A percentile compares a stretch with the other conserved stretches of the same genome.
Conservation (phyloP, 2,797 vertebrate species). For the Typhlichthys eigenmanni region DNA sequence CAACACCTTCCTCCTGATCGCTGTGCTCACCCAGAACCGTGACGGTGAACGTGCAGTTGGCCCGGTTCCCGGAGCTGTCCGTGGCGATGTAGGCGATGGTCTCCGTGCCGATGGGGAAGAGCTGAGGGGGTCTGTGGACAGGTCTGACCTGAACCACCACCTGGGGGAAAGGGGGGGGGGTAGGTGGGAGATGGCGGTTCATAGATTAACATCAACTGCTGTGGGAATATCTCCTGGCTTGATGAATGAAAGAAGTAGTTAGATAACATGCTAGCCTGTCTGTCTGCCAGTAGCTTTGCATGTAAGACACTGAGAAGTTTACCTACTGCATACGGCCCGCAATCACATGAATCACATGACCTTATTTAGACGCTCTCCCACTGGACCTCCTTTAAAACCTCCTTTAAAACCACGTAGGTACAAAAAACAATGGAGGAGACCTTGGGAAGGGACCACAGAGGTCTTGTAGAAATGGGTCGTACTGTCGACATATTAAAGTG, state of each 20-base stretch:
- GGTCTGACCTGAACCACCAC: conserved; percentile 87
- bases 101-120: conserved; percentile 88
- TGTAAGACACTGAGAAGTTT: too few species aligned
- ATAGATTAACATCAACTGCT: not conserved
- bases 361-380: too few species aligned
- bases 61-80: conserved; percentile 86
- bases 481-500: not conserved
- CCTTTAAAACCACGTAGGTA: too few species aligned
- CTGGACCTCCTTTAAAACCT: too few species aligned
- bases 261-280: not conserved
- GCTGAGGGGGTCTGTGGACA: conserved; percentile 88
- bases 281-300: too few species aligned
- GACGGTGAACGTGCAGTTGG: conserved; percentile 90
- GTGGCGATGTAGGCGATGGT: conserved; percentile 85
- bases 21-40: conserved; percentile 88
- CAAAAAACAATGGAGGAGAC: too few species aligned
- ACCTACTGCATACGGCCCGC: too few species aligned
- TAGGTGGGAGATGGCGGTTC: too few species aligned
- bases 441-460: too few species aligned
- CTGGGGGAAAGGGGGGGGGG: conserved; percentile 59
- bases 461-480: too few species aligned
- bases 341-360: too few species aligned
- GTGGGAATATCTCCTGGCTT: not conserved
- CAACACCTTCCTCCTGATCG: too few species aligned
- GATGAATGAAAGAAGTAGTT: not conserved